A percentile compares a stretch with the other conserved stretches of the same genome.
Conservation (phyloP, 2,797 vertebrate genomes). For the Acrossocheilus wenchowensis region DNA sequence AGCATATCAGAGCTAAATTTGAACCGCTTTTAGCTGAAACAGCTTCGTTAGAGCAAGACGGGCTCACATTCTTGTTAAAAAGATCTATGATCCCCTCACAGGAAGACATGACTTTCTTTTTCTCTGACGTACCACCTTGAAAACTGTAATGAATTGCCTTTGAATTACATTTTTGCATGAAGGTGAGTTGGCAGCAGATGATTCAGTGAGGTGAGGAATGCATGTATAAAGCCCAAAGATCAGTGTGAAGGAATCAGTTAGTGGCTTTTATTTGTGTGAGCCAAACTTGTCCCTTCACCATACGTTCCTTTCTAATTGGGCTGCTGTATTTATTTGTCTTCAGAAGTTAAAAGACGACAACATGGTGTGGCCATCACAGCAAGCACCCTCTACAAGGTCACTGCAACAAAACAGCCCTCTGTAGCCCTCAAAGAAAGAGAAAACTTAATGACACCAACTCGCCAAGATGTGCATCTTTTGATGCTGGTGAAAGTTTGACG, state of each 20-base stretch:
- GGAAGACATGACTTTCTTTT: conserved; percentile 32
- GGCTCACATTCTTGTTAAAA: conserved; percentile 21
- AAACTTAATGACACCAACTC: background rate
- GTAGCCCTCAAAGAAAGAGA: background rate
- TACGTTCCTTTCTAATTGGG: background rate
- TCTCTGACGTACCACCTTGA: conserved; percentile 13
- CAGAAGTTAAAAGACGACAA: background rate
- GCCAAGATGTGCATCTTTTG: background rate
- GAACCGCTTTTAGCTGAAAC: conserved; percentile 35
- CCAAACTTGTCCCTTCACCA: background rate
- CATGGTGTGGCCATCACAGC: background rate
- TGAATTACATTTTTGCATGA: background rate
- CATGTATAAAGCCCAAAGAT: background rate
- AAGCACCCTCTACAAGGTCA: background rate
- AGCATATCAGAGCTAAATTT: conserved; percentile 37
- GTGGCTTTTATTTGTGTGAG: background rate
- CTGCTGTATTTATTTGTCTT: conserved; percentile 7
- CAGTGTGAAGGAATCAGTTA: background rate
- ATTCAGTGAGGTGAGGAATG: background rate
- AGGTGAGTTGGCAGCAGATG: background rate
- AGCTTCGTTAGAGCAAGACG: conserved; percentile 22
- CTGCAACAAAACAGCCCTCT: background rate
- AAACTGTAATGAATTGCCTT: conserved; percentile 21
- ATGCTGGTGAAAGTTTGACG: background rate
- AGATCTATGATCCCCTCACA: conserved; percentile 26